These are phyloP conservation scores for Cheilosia scutellata DNA, from an alignment of 2,888 invertebrate genomes.

Conservation along the genomic window DNA sequence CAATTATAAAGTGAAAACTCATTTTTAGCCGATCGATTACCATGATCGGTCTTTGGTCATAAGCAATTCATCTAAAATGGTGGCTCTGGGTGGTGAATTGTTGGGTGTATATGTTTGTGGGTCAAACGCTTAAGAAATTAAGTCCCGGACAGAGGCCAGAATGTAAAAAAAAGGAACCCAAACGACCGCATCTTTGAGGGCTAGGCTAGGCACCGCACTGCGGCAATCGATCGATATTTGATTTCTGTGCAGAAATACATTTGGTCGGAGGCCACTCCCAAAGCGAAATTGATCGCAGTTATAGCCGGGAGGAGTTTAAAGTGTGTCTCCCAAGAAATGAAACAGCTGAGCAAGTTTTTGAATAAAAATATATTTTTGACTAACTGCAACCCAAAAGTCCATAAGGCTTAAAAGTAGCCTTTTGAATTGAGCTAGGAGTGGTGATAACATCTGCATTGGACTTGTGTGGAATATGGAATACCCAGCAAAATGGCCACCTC, in stretches of 20 bases:
- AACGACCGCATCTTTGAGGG: constrained; percentile 57
- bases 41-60: constrained; percentile 53
- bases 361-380: no score
- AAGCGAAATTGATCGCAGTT: constrained; percentile 32
- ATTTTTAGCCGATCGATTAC: constrained; percentile 67
- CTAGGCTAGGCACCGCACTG: constrained; percentile 36
- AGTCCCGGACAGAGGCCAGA: constrained; percentile 28
- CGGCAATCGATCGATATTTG: constrained; percentile 63
- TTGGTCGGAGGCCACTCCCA: constrained; percentile 59
- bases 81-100: constrained; percentile 28
- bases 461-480: no score
- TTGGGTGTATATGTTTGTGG: constrained; percentile 46
- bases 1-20: constrained; percentile 62
- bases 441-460: no score
- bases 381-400: no score
- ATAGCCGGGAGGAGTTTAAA: constrained; percentile 18
- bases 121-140: constrained; percentile 69
- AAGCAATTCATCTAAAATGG: constrained; percentile 52
- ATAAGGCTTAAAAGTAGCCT: no score
- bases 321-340: constrained; percentile 17
- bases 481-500: no score
- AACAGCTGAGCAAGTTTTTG: neutral
- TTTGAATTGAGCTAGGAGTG: no score
- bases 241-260: constrained; percentile 44
- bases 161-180: neutral